Evolutionary conservation across 2,888 invertebrate genomes (phyloP), one percentile per base, ranked within the genome.

Genomic region (Creontiades dilutus): DNA sequence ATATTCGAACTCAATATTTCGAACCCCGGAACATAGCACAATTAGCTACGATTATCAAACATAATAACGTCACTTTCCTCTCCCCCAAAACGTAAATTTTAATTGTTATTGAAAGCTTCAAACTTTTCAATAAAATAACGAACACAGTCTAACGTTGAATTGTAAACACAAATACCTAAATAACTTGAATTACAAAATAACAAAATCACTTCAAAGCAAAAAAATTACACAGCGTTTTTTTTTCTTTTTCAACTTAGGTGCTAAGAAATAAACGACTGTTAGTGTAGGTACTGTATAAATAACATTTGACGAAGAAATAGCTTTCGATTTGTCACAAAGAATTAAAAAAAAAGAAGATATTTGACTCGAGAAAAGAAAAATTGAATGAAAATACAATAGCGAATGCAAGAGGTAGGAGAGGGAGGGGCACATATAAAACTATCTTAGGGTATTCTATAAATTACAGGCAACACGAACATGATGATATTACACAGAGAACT

Each of bases 361-460:
- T n/a, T 78, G 46, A 75, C 28, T 75, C 13, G 23, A 47, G 37
- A 13, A 78, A 78, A 78, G n/a, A 37, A 5, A 7, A 16, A 57
- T 16, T 57, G 0, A 57, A 61, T 61, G 61, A 61, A 61, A 76
- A 46, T 78, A 76, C 46, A 78, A 82, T 52, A 47, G 19, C 52
- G 82, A 52, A 46, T 82, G 19, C 52, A 23, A 82, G 82, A 82
- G 82, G 82, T 82, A 82, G 82, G 82, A 82, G 52, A 82, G 82
- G 81, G 82, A 82, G 52, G 47, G 47, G 82, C 16, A 52, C 27
- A 82, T 14, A 19, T 82, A 47, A 82, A 52, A 52, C 52, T 82
- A 82, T 27, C 19, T 11, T 52, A 37, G 37, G 37, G 37, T 52
- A 82, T 27, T 23, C 82, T 78, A 52, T 16, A 27, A 19, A 47